phyloP scores from a whole-genome alignment of 2,888 invertebrate species.

The Leptinotarsa rubiginosa region DNA sequence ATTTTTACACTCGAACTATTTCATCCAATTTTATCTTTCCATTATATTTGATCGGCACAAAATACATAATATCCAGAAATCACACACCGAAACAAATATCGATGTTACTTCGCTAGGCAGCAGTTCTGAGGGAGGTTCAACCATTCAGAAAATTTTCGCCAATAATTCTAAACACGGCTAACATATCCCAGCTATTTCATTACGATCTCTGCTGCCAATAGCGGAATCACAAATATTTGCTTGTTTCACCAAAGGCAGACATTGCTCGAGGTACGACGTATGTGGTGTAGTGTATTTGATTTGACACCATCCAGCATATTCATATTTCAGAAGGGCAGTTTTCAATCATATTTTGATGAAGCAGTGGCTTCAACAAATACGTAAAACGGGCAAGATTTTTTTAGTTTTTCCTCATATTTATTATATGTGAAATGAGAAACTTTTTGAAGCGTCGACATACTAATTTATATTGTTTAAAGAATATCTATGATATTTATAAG shows the following conservation, averaged over 20 bases:
- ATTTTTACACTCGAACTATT: too few relatives aligned
- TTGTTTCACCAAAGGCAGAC: slow-evolving; percentile 15
- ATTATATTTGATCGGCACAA: not conserved
- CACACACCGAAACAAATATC: not conserved
- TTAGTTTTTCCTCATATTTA: too few relatives aligned
- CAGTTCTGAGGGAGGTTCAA: not conserved
- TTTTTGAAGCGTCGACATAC: too few relatives aligned
- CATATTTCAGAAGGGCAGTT: not conserved
- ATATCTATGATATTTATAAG: too few relatives aligned
- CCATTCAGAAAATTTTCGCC: not conserved
- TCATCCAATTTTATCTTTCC: too few relatives aligned
- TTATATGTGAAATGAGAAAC: too few relatives aligned
- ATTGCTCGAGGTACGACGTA: slow-evolving; percentile 7
- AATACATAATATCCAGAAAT: not conserved
- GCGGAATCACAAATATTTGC: slow-evolving; percentile 19
- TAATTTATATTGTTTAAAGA: too few relatives aligned
- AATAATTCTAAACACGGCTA: slow-evolving; percentile 19
- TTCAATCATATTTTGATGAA: too few relatives aligned
- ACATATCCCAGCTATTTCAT: slow-evolving; percentile 19
- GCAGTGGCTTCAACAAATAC: too few relatives aligned
- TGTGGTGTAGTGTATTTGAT: slow-evolving; percentile 13
- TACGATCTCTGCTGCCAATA: slow-evolving; percentile 7
- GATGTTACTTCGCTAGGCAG: not conserved
- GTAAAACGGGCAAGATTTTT: too few relatives aligned
- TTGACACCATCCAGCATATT: not conserved